Evolutionary conservation across 2,797 vertebrate species (phyloP), one percentile per base, ranked within the genome.

Genomic region (Pristis pectinata): DNA sequence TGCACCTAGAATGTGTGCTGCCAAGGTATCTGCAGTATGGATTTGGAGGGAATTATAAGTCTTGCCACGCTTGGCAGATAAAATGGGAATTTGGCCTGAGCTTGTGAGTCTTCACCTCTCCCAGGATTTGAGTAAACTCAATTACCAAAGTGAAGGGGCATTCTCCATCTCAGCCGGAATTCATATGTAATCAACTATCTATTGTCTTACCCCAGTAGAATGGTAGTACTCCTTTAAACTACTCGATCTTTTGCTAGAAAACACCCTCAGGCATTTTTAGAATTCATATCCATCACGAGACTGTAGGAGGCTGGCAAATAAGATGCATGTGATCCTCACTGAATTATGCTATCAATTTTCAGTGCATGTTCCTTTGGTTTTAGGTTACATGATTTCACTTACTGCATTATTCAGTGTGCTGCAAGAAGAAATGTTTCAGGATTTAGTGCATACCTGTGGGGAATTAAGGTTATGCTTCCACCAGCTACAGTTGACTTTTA

Each of bases 221-320:
- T 37, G 87, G 34, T 37, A 91, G 59, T 64, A 22, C 41, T 91
- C 6, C 67, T 44, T 93, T 93, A 95, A 95, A 95, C 95, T 95
- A 95, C 95, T 96, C 0, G 95, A 95, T 95, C 95, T 96, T 94
- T 95, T 96, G 87, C 94, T 95, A 95, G 95, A 95, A 95, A 95
- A 96, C 24, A 93, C 87, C 95, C 87, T 95, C 13, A 27, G 95
- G 95, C 94, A 95, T 95, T 95, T 95, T 95, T 95, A 93, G 95
- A 95, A 53, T 72, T 61, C 95, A 95, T 74, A 94, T 91, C 79
- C 95, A 94, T 95, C 61, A 95, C 95, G 94, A 94, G 77, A 91
- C 89, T 95, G 22, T 79, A 44, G 49, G 61, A 34, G 94, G 94
- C 95, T 95, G 95, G 95, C 8, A 64, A 95, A 96, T 94, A 59